phyloP scores from a whole-genome alignment of 2,888 invertebrate genomes.

The Aspidiotus destructor region DNA sequence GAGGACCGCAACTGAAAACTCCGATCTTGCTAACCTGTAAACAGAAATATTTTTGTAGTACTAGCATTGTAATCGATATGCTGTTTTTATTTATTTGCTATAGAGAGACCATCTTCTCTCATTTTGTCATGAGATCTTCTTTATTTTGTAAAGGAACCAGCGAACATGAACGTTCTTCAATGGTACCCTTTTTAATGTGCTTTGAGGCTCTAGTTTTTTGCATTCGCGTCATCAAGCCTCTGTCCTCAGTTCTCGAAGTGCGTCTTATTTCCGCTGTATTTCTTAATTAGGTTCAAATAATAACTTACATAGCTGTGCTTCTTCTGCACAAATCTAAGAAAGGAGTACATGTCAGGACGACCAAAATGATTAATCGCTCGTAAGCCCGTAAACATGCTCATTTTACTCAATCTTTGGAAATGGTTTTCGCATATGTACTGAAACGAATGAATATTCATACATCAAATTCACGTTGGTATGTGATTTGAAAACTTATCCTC shows the following conservation, averaged over 20 bases:
- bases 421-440: constrained; percentile 98
- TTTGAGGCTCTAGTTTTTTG: neutral
- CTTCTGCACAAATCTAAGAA: constrained; percentile 91
- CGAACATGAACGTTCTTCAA: neutral
- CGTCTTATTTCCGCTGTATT: no score
- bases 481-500: neutral
- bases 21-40: constrained; percentile 91
- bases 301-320: constrained; percentile 84
- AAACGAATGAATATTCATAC: neutral
- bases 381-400: constrained; percentile 88
- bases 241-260: no score
- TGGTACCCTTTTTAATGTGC: no score
- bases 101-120: no score
- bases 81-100: no score
- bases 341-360: constrained; percentile 91
- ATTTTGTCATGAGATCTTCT: no score
- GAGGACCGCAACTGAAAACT: constrained; percentile 96
- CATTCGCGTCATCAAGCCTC: no score
- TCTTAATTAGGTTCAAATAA: neutral
- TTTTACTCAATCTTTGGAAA: constrained; percentile 86
- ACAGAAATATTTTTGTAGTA: neutral
- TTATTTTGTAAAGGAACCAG: no score
- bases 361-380: constrained; percentile 96
- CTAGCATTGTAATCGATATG: no score
- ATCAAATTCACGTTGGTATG: no score